Evolutionary conservation across 2,888 invertebrate genomes (phyloP), one percentile per base, ranked within the genome.

Genomic region (Orthonychiurus folsomi): DNA sequence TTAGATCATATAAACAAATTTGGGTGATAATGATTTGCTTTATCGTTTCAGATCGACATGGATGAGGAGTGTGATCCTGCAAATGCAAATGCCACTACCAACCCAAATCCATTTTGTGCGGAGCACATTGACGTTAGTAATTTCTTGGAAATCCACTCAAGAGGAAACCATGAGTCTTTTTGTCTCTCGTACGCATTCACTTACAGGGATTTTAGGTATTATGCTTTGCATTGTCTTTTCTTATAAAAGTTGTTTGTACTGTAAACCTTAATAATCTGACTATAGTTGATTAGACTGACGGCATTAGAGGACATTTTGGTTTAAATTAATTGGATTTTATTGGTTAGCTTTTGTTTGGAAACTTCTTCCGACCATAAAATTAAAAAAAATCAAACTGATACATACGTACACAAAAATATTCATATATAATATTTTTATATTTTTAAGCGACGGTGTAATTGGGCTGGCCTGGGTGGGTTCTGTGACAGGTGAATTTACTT

Each of bases 141-240:
- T 48, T 59, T 24, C 24, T 59, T 59, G 50, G 59, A 59, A 23
- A 23, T 59, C 5, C 59, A 59, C 23, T 47, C 59, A 5, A 3
- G 59, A 23, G 20, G 23, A 21, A 59, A 97, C 78, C 97, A 99
- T 79, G 93, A 96, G 77, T 92, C 93, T 24, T 99, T 96, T 79
- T 99, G 97, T 76, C 81, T 99, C 76, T 96, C 97, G 61, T 99
- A 96, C 79, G 93, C 96, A 87, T 95, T 99, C 78, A 97, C 97
- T 23, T 96, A 95, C 78, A 83, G 94, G 59, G 93, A 93, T 78
- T 93, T 93, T 75, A 93, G 93, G n/a, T n/a, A n/a, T n/a, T n/a
- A n/a, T n/a, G n/a, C n/a, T n/a, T n/a, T n/a, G n/a, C n/a, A n/a
- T n/a, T n/a, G n/a, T n/a, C n/a, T n/a, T n/a, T n/a, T n/a, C n/a